Evolutionary conservation across 2,797 vertebrate species (phyloP).

Genomic region (Gallinago nigripennis): DNA sequence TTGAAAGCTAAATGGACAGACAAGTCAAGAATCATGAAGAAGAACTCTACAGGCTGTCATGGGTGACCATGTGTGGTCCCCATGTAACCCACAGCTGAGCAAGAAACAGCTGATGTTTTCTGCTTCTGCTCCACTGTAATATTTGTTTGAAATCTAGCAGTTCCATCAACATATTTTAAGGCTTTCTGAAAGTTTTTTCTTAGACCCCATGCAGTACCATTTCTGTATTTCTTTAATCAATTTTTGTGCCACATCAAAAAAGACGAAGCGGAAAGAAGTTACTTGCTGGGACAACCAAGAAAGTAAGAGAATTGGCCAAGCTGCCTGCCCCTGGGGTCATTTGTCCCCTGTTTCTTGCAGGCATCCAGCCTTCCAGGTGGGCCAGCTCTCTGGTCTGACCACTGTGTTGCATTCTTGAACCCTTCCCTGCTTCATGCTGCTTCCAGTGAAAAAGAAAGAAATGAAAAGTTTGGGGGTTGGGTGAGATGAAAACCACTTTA

Average conservation of each 20-base stretch:
- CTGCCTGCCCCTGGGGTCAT: background rate
- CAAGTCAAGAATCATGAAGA: background rate
- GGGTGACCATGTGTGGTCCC: background rate
- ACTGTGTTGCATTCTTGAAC: background rate
- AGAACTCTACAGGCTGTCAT: background rate
- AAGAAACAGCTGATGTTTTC: background rate
- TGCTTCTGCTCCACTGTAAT: background rate
- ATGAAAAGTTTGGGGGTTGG: background rate
- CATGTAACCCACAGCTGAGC: background rate
- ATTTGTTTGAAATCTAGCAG: background rate
- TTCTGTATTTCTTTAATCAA: background rate
- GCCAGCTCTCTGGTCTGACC: background rate
- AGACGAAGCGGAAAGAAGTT: background rate
- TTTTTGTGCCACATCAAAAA: background rate
- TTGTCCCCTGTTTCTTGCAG: background rate
- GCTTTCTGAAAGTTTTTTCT: background rate
- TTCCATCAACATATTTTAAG: background rate
- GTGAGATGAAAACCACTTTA: background rate
- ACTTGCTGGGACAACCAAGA: background rate
- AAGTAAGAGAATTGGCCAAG: background rate
- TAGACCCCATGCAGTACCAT: background rate
- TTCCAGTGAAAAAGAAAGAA: background rate
- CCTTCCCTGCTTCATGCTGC: background rate
- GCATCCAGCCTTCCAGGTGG: background rate
- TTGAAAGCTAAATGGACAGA: background rate